These are phyloP conservation scores for Riparia riparia DNA, from an alignment of 2,113 vertebrate genomes.

Conservation along the genomic window DNA sequence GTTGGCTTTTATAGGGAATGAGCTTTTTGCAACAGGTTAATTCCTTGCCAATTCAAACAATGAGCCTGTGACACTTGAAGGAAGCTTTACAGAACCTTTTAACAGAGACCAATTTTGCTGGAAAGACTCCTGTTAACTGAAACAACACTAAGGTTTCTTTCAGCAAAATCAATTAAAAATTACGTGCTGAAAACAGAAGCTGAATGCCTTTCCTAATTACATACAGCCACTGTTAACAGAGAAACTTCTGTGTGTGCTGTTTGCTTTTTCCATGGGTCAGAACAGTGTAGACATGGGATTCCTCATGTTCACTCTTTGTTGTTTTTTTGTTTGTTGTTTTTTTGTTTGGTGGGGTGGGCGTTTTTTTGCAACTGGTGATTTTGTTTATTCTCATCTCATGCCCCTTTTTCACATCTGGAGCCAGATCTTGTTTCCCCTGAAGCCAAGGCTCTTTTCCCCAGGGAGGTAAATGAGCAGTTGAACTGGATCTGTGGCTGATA, in stretches of 20 bases:
- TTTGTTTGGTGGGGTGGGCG: neutral
- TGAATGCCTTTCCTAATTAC: constrained; percentile 30
- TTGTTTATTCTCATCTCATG: constrained; percentile 1
- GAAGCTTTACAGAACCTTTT: constrained; percentile 32
- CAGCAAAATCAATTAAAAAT: constrained; percentile 47
- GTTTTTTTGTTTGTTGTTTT: neutral
- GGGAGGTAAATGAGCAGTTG: neutral
- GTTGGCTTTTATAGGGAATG: neutral
- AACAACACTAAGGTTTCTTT: constrained; percentile 28
- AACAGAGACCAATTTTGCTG: constrained; percentile 10
- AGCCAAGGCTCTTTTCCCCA: neutral
- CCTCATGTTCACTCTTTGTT: neutral
- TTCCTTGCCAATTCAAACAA: constrained; percentile 15
- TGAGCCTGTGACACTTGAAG: neutral
- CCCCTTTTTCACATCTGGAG: constrained; percentile 2
- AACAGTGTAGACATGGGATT: neutral
- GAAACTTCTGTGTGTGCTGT: neutral
- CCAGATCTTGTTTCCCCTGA: neutral
- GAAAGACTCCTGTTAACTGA: constrained; percentile 21
- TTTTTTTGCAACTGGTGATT: neutral
- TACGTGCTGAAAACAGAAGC: neutral
- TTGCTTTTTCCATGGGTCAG: constrained; percentile 16
- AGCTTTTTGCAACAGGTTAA: neutral
- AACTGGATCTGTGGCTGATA: neutral
- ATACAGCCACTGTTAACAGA: neutral